Conservation (phyloP, 2,797 vertebrate genomes). For the Girardinus metallicus region DNA sequence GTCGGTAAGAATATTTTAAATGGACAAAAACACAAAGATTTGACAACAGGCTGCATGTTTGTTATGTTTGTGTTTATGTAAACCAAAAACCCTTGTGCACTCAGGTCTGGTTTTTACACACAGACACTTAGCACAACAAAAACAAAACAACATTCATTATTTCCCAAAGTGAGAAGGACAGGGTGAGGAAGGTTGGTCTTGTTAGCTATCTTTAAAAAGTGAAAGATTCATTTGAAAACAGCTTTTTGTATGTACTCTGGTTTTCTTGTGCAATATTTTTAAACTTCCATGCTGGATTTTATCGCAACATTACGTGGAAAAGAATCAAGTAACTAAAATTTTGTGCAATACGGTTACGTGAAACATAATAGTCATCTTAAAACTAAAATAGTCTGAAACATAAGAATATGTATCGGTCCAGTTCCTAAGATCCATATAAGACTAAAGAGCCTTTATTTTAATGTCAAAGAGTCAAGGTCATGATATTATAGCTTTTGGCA, state of each 20-base stretch:
- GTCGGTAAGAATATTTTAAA: neutral
- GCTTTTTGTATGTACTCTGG: neutral
- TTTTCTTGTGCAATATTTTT: neutral
- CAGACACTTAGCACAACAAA: neutral
- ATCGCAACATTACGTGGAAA: neutral
- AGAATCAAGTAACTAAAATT: neutral
- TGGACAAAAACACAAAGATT: neutral
- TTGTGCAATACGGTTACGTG: neutral
- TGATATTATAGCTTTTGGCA: constrained; percentile 11
- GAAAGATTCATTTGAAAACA: neutral
- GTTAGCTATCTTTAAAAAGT: neutral
- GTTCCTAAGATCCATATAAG: constrained; percentile 1
- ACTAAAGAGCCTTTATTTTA: constrained; percentile 10
- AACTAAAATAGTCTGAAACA: neutral
- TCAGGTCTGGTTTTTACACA: neutral
- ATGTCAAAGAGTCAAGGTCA: constrained; percentile 20
- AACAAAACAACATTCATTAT: neutral
- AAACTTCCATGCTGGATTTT: neutral
- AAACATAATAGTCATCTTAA: neutral
- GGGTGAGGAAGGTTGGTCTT: neutral
- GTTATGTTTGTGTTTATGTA: neutral
- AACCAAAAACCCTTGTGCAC: neutral
- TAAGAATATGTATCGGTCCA: constrained; percentile 13
- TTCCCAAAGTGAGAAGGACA: neutral
- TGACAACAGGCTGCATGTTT: neutral